Evolutionary conservation across 1,140 invertebrate species (phyloP).

Genomic region (Drosophila bipectinata): DNA sequence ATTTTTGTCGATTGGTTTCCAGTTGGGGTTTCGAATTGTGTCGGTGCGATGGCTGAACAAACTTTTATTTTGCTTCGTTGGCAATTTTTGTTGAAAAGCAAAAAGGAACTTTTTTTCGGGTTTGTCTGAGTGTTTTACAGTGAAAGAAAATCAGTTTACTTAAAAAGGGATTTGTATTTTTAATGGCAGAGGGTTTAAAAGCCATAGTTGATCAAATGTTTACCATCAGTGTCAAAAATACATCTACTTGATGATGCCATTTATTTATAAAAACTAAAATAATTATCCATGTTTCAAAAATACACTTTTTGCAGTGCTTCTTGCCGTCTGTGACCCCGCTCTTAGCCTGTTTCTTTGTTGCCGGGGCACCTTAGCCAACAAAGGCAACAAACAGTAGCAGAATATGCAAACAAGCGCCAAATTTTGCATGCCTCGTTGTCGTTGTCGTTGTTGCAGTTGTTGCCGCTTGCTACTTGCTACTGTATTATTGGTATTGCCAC

Average conservation of each 20-base stretch:
- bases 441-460: neutral
- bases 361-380: constrained; percentile 15
- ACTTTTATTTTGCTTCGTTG: neutral
- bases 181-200: no score
- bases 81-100: neutral
- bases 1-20: constrained; percentile 8
- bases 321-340: neutral
- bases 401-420: constrained; percentile 68
- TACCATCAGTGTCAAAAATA: no score
- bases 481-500: constrained; percentile 8
- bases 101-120: neutral
- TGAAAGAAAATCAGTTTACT: neutral
- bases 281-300: no score
- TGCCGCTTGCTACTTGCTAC: constrained; percentile 1
- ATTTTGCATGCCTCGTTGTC: constrained; percentile 23
- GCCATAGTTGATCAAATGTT: no score
- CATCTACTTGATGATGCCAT: neutral
- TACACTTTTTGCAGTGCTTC: neutral
- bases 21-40: neutral
- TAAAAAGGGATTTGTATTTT: neutral
- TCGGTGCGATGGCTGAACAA: neutral
- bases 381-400: constrained; percentile 36
- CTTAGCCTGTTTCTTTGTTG: constrained; percentile 28
- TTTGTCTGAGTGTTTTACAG: neutral
- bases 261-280: no score